Evolutionary conservation across 2,113 vertebrate species (phyloP).

Genomic region (Epinephelus cyanopodus): DNA sequence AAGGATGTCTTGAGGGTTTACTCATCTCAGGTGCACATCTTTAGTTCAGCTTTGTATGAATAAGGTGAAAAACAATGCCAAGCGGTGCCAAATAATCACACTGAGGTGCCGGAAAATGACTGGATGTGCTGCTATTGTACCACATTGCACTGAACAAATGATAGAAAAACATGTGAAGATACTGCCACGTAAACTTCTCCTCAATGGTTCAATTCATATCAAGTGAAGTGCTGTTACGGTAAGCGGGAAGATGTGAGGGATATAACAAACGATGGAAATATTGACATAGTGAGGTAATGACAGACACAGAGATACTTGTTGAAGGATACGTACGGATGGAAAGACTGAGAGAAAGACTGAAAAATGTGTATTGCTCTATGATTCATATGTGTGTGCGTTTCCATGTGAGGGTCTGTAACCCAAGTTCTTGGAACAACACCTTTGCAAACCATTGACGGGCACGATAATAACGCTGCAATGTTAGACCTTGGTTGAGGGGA

Average conservation of each 20-base stretch:
- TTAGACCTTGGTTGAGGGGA: constrained; percentile 38
- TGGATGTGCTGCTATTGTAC: not conserved
- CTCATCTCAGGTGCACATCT: not conserved
- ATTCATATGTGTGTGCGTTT: constrained; percentile 14
- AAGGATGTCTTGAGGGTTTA: constrained; percentile 2
- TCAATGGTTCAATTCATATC: not conserved
- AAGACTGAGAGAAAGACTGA: constrained; percentile 10
- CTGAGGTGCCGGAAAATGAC: not conserved
- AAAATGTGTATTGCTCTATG: constrained; percentile 1
- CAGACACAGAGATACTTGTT: constrained; percentile 21
- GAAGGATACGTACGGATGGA: constrained; percentile 23
- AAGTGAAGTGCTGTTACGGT: not conserved
- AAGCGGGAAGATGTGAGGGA: constrained; percentile 1
- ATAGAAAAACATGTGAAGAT: not conserved
- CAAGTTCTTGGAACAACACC: constrained; percentile 71
- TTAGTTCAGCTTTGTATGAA: not conserved
- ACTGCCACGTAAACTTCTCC: not conserved
- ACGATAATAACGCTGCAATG: constrained; percentile 63
- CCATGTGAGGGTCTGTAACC: constrained; percentile 46
- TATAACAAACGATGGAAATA: not conserved
- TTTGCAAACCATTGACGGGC: constrained; percentile 55
- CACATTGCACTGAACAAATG: not conserved
- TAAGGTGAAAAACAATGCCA: not conserved
- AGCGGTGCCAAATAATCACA: not conserved
- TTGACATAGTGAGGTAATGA: not conserved